Percentiles rank a stretch among this genome's conserved stretches.
Conservation (phyloP, 2,888 invertebrate genomes). For the Chymomyza amoena region DNA sequence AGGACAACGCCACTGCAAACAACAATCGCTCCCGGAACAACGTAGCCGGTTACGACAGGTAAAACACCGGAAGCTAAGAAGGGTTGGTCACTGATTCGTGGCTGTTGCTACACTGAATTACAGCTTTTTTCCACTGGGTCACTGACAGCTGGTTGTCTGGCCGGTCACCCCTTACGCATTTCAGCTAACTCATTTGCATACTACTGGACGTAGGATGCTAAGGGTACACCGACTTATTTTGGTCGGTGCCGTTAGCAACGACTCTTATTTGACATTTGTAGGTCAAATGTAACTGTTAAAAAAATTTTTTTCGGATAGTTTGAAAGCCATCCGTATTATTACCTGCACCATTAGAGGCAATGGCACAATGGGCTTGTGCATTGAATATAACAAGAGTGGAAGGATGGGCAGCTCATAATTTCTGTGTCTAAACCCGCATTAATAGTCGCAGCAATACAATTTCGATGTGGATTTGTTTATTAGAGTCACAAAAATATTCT, state of each 20-base stretch:
- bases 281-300: not conserved
- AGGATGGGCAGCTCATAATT: too few relatives aligned
- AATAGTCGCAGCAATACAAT: too few relatives aligned
- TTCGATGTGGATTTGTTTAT: too few relatives aligned
- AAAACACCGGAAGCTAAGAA: constrained; percentile 14
- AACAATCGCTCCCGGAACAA: constrained; percentile 18
- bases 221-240: not conserved
- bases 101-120: not conserved
- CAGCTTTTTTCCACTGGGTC: not conserved
- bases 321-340: too few relatives aligned
- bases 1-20: constrained; percentile 19
- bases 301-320: not conserved
- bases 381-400: too few relatives aligned
- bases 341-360: too few relatives aligned
- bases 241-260: not conserved
- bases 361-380: too few relatives aligned
- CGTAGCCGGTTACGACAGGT: constrained; percentile 13
- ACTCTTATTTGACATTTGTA: not conserved
- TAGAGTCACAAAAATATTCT: too few relatives aligned
- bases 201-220: not conserved
- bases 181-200: not conserved
- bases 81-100: not conserved
- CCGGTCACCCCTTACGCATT: not conserved
- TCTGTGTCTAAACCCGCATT: too few relatives aligned
- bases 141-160: not conserved